Percentiles rank a stretch among this genome's conserved stretches.
Evolutionary conservation across 2,888 invertebrate genomes (phyloP).

Genomic region (Galeruca laticollis): DNA sequence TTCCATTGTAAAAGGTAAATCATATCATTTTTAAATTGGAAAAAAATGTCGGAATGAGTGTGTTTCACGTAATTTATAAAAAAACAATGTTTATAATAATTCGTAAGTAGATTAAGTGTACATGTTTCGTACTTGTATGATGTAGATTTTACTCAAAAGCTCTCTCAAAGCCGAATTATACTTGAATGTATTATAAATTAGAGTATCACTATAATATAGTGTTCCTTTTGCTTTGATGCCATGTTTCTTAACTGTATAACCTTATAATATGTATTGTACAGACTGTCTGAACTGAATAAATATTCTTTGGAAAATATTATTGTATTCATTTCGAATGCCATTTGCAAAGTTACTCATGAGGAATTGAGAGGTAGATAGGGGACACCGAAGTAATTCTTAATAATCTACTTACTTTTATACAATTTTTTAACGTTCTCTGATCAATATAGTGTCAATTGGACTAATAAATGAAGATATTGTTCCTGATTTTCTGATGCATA

Average conservation of each 20-base stretch:
- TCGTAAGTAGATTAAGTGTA: slow-evolving; percentile 61
- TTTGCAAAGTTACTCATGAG: neutral
- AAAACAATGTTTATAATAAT: slow-evolving; percentile 55
- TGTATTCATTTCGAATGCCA: slow-evolving; percentile 23
- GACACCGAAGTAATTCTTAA: too few species aligned
- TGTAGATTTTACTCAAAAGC: slow-evolving; percentile 61
- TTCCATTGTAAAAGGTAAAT: slow-evolving; percentile 33
- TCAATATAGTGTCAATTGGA: too few species aligned
- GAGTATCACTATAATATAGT: slow-evolving; percentile 62
- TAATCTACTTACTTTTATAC: too few species aligned
- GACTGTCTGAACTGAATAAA: slow-evolving; percentile 69
- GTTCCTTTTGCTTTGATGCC: slow-evolving; percentile 67
- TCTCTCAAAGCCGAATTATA: slow-evolving; percentile 65
- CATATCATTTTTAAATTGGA: slow-evolving; percentile 52
- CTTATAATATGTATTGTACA: slow-evolving; percentile 68
- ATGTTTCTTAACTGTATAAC: slow-evolving; percentile 68
- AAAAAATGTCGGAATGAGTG: slow-evolving; percentile 51
- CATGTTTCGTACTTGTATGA: slow-evolving; percentile 63
- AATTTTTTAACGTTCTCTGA: too few species aligned
- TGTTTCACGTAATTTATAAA: slow-evolving; percentile 55
- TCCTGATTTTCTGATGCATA: too few species aligned
- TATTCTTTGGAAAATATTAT: slow-evolving; percentile 65
- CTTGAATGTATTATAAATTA: slow-evolving; percentile 63
- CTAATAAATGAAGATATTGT: too few species aligned
- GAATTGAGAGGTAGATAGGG: too few species aligned